Percentiles rank a stretch among this genome's conserved stretches.
Conservation (phyloP, 2,797 vertebrate species). For the Mormyrus hasselquistii region DNA sequence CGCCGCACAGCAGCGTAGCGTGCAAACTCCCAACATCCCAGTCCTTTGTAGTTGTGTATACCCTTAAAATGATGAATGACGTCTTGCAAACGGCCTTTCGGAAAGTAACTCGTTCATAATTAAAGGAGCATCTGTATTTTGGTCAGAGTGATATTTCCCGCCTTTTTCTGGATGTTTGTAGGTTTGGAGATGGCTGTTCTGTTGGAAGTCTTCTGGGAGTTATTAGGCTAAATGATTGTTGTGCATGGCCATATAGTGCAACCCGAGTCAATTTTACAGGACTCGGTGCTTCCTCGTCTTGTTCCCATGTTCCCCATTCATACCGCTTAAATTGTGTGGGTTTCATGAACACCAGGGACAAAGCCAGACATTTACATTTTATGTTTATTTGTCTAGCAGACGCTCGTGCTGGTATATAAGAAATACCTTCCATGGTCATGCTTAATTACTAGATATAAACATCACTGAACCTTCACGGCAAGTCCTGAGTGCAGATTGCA, state of each 20-base stretch:
- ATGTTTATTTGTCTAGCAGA: background rate
- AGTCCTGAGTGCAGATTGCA: background rate
- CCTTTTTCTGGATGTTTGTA: background rate
- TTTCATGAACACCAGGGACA: background rate
- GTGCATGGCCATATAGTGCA: background rate
- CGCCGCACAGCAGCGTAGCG: background rate
- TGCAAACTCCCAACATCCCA: no score
- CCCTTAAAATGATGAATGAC: no score
- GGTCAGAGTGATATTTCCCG: background rate
- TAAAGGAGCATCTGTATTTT: background rate
- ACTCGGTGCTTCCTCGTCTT: background rate
- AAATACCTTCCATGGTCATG: background rate
- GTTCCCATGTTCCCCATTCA: background rate
- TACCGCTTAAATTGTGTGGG: background rate
- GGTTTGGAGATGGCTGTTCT: background rate
- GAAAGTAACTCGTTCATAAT: background rate
- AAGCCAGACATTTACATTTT: background rate
- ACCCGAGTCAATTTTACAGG: background rate
- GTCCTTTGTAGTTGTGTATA: no score
- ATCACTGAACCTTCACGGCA: background rate
- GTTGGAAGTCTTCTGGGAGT: background rate
- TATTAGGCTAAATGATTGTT: background rate
- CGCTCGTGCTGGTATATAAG: background rate
- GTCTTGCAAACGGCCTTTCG: no score
- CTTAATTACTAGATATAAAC: background rate